A percentile compares a stretch with the other conserved stretches of the same genome.
These are phyloP conservation scores for Pterophyllum scalare DNA, from an alignment of 2,113 vertebrate species.

Conservation along the genomic window DNA sequence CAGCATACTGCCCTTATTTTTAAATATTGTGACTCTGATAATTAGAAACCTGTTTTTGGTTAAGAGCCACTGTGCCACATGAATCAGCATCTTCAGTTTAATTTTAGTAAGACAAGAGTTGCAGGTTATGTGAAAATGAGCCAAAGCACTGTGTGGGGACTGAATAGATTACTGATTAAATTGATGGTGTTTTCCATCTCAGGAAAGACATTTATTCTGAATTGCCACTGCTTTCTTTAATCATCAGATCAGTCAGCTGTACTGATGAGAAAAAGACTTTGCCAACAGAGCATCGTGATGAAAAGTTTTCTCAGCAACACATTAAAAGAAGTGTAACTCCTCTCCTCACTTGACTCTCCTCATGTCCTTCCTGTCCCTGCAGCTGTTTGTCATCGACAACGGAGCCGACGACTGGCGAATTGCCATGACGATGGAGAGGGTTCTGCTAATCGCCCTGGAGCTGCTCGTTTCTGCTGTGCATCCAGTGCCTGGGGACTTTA, in stretches of 20 bases:
- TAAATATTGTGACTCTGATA: slow-evolving; percentile 28
- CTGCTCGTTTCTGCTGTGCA: slow-evolving; percentile 97
- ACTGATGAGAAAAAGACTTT: slow-evolving; percentile 17
- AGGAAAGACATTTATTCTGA: slow-evolving; percentile 51
- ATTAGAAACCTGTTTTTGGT: slow-evolving; percentile 39
- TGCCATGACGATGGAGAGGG: slow-evolving; percentile 96
- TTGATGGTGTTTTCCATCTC: slow-evolving; percentile 46
- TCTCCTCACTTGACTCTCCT: slow-evolving; percentile 32
- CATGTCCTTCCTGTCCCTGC: slow-evolving; percentile 39
- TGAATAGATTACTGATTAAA: slow-evolving; percentile 62
- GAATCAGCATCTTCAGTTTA: slow-evolving; percentile 43
- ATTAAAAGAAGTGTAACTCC: slow-evolving; percentile 45
- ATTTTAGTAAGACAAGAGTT: slow-evolving; percentile 39
- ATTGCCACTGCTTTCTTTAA: slow-evolving; percentile 48
- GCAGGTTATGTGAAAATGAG: slow-evolving; percentile 47
- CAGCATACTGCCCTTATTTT: not conserved
- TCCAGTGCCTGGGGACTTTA: slow-evolving; percentile 95
- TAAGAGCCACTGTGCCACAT: slow-evolving; percentile 17
- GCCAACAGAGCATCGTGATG: slow-evolving; percentile 19
- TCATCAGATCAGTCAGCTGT: slow-evolving; percentile 56
- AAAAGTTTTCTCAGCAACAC: slow-evolving; percentile 23
- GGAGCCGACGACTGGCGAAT: slow-evolving; percentile 99
- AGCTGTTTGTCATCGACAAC: slow-evolving; percentile 99
- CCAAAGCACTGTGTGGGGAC: slow-evolving; percentile 1
- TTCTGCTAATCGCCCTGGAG: slow-evolving; percentile 95